These are phyloP conservation scores for Tachina grossa DNA, from an alignment of 2,888 invertebrate genomes.

Conservation along the genomic window DNA sequence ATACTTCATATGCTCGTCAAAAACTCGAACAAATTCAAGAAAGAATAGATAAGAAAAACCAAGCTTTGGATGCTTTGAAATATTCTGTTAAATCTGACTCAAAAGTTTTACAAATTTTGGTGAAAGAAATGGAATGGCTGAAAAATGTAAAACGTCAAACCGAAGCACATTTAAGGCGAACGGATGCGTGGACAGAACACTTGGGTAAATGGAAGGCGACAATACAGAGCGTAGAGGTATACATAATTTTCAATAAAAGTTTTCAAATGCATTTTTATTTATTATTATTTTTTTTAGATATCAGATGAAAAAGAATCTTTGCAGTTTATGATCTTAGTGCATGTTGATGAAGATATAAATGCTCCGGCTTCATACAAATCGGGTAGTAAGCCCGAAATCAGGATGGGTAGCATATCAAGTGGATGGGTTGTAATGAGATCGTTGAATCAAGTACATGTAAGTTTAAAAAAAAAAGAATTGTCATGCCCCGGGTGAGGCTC, in stretches of 20 bases:
- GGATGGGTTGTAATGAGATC: conserved; percentile 88
- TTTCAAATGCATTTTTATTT: neutral
- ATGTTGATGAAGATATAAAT: conserved; percentile 86
- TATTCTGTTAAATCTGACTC: conserved; percentile 93
- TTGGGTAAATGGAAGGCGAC: conserved; percentile 93
- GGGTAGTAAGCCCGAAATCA: conserved; percentile 76
- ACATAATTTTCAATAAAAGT: neutral
- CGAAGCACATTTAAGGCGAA: conserved; percentile 92
- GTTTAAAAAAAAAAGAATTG: conserved; percentile 46
- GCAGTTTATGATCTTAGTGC: conserved; percentile 91
- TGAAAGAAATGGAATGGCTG: conserved; percentile 92
- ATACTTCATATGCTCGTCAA: conserved; percentile 91
- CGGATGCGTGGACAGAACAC: conserved; percentile 95
- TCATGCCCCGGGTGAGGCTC: conserved; percentile 57
- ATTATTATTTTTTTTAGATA: conserved; percentile 75
- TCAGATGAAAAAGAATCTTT: conserved; percentile 84
- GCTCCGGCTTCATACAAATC: conserved; percentile 74
- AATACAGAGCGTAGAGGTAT: conserved; percentile 91
- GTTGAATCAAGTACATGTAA: conserved; percentile 86
- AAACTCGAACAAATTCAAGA: conserved; percentile 93
- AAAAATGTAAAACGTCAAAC: conserved; percentile 91
- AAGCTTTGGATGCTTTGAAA: conserved; percentile 91
- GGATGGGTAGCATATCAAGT: conserved; percentile 84
- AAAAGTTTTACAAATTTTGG: conserved; percentile 90
- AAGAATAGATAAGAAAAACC: conserved; percentile 91